Conservation (phyloP, 2,888 invertebrate species). For the Hesperia comma region DNA sequence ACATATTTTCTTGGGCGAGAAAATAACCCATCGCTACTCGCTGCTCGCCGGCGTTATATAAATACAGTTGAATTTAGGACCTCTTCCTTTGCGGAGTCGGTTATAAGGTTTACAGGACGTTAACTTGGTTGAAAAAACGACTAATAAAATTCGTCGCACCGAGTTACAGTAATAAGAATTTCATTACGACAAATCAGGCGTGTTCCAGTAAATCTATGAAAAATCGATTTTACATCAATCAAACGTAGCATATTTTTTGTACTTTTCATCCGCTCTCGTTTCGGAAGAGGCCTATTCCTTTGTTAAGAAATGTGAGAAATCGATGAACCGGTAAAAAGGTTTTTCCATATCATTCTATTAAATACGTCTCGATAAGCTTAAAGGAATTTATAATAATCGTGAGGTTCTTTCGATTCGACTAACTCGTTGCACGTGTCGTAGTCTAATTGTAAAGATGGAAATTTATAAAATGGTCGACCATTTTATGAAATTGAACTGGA, state of each 20-base stretch:
- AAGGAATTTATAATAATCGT: constrained; percentile 17
- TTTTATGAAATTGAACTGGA: no score
- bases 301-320: constrained; percentile 24
- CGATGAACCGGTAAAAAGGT: constrained; percentile 26
- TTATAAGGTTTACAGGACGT: no score
- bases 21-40: no score
- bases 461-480: no score
- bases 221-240: constrained; percentile 34
- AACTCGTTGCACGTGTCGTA: no score
- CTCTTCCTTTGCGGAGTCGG: no score
- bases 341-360: constrained; percentile 34
- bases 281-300: constrained; percentile 8
- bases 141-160: no score
- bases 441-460: no score
- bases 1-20: no score
- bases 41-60: no score
- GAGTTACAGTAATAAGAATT: neutral
- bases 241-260: constrained; percentile 17
- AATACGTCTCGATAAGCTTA: constrained; percentile 8
- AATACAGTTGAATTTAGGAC: no score
- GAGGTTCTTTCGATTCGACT: neutral
- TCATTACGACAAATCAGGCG: neutral
- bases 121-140: no score
- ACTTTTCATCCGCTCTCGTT: constrained; percentile 3
- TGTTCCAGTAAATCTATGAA: constrained; percentile 14